These are phyloP conservation scores for Notoglanidium macrostoma DNA, from an alignment of 2,797 vertebrate genomes.

Conservation along the genomic window DNA sequence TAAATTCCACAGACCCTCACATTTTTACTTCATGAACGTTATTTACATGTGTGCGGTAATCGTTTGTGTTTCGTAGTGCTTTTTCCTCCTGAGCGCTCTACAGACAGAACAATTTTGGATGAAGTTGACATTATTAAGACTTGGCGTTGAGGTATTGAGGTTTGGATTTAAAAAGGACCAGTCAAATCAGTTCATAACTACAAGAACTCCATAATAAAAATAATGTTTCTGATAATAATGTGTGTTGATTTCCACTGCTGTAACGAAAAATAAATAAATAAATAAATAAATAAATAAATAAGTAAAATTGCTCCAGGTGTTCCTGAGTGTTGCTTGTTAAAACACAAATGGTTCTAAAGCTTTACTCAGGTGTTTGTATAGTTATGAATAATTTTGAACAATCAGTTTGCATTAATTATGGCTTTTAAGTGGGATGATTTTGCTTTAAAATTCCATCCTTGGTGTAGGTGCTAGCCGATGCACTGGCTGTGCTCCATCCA, in stretches of 20 bases:
- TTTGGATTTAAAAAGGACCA: neutral
- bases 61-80: neutral
- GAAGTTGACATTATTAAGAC: neutral
- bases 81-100: neutral
- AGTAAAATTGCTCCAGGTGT: neutral
- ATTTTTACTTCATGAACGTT: neutral
- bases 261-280: neutral
- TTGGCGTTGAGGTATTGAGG: neutral
- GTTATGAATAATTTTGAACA: neutral
- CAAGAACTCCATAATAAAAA: neutral
- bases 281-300: neutral
- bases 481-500: neutral
- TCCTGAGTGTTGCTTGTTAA: neutral
- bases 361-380: neutral
- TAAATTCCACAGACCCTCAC: neutral
- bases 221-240: neutral
- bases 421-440: neutral
- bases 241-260: neutral
- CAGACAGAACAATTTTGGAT: too few species aligned
- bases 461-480: neutral
- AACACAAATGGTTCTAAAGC: neutral
- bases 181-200: neutral
- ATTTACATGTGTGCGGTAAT: neutral
- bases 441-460: slow-evolving; percentile 1
- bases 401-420: neutral